Evolutionary conservation across 1,140 invertebrate genomes (phyloP).

Genomic region (Apis laboriosa): DNA sequence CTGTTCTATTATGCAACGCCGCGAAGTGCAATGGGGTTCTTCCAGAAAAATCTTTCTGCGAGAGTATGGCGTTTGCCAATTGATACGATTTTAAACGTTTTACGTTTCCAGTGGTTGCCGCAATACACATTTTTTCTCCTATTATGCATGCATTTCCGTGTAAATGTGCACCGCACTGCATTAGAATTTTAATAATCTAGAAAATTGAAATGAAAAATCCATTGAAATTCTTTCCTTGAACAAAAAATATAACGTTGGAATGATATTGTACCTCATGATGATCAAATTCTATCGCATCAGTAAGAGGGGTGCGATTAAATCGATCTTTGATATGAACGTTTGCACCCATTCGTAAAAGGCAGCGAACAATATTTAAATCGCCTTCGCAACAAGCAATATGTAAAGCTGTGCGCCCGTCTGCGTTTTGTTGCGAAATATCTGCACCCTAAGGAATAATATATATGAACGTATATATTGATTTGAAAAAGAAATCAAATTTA

Average conservation of each 20-base stretch:
- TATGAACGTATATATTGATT: neutral
- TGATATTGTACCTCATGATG: conserved; percentile 81
- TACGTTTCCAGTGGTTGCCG: conserved; percentile 82
- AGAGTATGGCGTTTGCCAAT: conserved; percentile 85
- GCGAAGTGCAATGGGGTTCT: conserved; percentile 85
- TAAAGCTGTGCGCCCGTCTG: conserved; percentile 90
- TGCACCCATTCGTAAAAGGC: conserved; percentile 90
- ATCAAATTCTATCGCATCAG: conserved; percentile 84
- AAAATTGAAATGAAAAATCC: conserved; percentile 5
- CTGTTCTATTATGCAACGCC: conserved; percentile 77
- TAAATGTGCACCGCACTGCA: conserved; percentile 85
- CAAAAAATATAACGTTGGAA: neutral
- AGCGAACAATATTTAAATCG: conserved; percentile 85
- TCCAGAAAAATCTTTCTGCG: conserved; percentile 82
- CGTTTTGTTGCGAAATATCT: conserved; percentile 88
- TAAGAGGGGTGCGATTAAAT: conserved; percentile 83
- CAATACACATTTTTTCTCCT: conserved; percentile 84
- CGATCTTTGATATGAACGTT: conserved; percentile 90
- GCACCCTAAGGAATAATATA: conserved; percentile 82
- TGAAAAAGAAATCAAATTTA: neutral
- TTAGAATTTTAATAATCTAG: conserved; percentile 81
- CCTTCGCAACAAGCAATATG: conserved; percentile 91
- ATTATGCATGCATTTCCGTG: conserved; percentile 79
- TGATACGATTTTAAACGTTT: conserved; percentile 83
- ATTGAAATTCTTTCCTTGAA: neutral